Evolutionary conservation across 2,888 invertebrate species (phyloP).

Genomic region (Oscheius sp.): DNA sequence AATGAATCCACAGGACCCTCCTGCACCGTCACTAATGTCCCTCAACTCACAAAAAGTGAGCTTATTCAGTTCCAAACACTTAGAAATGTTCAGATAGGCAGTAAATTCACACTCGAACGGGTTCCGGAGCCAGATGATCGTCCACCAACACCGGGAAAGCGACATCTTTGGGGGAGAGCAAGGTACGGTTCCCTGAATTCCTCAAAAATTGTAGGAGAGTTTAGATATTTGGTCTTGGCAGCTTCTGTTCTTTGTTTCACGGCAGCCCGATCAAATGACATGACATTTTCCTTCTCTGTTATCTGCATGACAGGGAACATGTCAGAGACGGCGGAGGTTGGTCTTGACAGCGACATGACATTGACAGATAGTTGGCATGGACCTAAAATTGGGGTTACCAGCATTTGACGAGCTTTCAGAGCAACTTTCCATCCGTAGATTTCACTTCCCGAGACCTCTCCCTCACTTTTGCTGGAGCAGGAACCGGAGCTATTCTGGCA

Average conservation of each 20-base stretch:
- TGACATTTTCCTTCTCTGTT: constrained; percentile 59
- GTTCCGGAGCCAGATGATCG: constrained; percentile 32
- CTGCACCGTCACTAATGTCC: constrained; percentile 30
- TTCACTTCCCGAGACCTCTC: constrained; percentile 39
- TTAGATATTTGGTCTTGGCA: constrained; percentile 45
- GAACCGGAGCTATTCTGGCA: constrained; percentile 39
- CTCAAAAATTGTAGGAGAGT: not conserved
- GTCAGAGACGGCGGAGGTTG: constrained; percentile 22
- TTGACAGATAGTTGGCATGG: too few relatives aligned
- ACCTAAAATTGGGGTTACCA: too few relatives aligned
- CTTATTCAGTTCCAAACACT: not conserved
- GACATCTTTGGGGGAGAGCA: constrained; percentile 26
- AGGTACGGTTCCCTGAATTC: constrained; percentile 1
- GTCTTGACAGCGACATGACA: not conserved
- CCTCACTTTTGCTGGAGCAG: constrained; percentile 40
- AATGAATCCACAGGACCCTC: constrained; percentile 11
- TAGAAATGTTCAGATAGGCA: constrained; percentile 31
- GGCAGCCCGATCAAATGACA: constrained; percentile 57
- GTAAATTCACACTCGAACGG: constrained; percentile 32
- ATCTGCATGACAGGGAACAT: constrained; percentile 61
- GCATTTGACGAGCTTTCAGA: not conserved
- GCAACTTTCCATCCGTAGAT: constrained; percentile 18
- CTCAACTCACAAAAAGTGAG: constrained; percentile 28
- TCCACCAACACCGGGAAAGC: constrained; percentile 20
- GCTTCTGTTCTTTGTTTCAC: constrained; percentile 52